Evolutionary conservation across 2,797 vertebrate genomes (phyloP), one percentile per base, ranked within the genome.

Genomic region (Megalops cyprinoides): DNA sequence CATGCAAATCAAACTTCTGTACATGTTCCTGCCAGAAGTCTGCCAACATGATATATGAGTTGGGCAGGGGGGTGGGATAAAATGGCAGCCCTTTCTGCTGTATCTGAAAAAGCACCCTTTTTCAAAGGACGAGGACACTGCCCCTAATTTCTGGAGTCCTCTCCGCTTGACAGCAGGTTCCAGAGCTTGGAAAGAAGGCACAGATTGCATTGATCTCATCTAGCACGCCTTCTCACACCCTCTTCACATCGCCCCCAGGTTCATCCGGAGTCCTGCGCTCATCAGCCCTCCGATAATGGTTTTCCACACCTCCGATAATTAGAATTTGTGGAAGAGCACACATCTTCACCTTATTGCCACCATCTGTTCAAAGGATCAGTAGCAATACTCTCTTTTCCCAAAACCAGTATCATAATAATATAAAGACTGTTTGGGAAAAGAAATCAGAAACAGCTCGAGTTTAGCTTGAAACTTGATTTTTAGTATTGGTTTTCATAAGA

Each of bases 181-280:
- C 62, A 3, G 20, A 39, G 14, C 73, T 28, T 48, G 48, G 42
- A 74, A 23, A 74, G 9, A 65, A 15, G 28, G 53, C 28, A 34
- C 60, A 80, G 49, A 53, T 67, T 46, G 67, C 56, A 76, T 78
- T 46, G 44, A 48, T 85, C 76, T 80, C 77, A 58, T 80, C 55
- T n/a, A 49, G 15, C 15, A 78, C 42, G 74, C n/a, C n/a, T 20
- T 34, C 62, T 67, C 14, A 8, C 28, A 37, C 14, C 62, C 62
- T 80, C 74, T 78, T 71, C 76, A 84, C 80, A 79, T 79, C 79
- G 85, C 81, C 86, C 85, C 84, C 51, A 81, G 83, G 82, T 87
- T 87, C 82, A 79, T 81, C 49, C 25, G 55, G 51, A 78, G 79
- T 86, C 87, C 87, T 85, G 77, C 76, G 84, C 82, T 84, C 78